Evolutionary conservation across 2,888 invertebrate species (phyloP), one percentile per base, ranked within the genome.

Genomic region (Tineola bisselliella): DNA sequence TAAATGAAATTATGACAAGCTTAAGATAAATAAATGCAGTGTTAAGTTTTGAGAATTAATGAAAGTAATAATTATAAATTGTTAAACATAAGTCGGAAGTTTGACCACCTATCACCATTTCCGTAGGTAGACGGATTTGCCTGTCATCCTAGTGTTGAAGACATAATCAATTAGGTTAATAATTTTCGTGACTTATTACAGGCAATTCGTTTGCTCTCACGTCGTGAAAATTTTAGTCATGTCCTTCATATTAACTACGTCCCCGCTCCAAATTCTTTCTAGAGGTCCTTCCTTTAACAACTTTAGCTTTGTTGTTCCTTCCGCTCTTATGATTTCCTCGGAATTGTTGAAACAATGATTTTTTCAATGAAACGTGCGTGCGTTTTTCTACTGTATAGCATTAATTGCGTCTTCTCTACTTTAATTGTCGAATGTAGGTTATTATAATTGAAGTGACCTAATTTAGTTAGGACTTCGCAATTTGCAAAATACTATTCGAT

Each of bases 331-430:
- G 38, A 8, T n/a, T 48, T 48, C 48, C 48, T 48, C 48, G 48
- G 10, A 48, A 48, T 48, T 13, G 48, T 48, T 6, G 48, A 48
- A 25, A 54, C 54, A 54, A 54, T 25, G 54, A 25, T 54, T 54
- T 54, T 54, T 54, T 54, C 11, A 54, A 54, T 25, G 3, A 25
- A 54, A 25, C 54, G 18, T 48, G 48, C 48, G 48, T 48, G 48
- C 10, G 10, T 48, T 48, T 48, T 48, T 48, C 10, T 48, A 48
- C 10, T n/a, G 8, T 43, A 10, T 43, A 6, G 43, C 43, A 43
- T 54, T 54, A 54, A 19, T 25, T 54, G 25, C 25, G 13, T 13
- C 17, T 48, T 48, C 11, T 48, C 25, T 25, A 6, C 2, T 25
- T 18, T 48, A 15, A 48, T 13, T 10, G 10, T 10, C n/a, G 38